Evolutionary conservation across 2,113 vertebrate genomes (phyloP).

Genomic region (Odocoileus virginianus): DNA sequence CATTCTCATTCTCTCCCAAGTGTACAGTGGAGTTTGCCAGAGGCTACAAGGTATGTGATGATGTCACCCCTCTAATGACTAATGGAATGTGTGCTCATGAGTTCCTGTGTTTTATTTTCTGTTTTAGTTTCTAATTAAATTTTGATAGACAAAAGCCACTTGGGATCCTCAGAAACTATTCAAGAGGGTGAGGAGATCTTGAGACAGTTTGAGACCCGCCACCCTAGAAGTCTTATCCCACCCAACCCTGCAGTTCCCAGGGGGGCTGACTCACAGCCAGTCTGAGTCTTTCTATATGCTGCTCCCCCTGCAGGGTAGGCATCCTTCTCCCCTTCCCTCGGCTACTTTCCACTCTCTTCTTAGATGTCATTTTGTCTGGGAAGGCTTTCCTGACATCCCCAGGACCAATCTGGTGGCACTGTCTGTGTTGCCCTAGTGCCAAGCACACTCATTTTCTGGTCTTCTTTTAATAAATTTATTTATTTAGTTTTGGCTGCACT

Average conservation of each 20-base stretch:
- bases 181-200: neutral
- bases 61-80: neutral
- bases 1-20: neutral
- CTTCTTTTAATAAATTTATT: neutral
- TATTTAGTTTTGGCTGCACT: neutral
- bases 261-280: neutral
- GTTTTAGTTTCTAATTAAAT: conserved; percentile 31
- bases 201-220: neutral
- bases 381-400: neutral
- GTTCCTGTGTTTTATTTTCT: neutral
- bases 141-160: neutral
- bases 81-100: neutral
- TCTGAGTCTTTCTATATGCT: neutral
- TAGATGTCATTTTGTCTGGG: neutral
- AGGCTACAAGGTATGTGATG: neutral
- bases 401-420: neutral
- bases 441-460: neutral
- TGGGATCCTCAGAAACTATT: neutral
- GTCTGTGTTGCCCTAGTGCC: too few relatives aligned
- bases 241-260: neutral
- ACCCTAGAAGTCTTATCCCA: neutral
- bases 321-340: neutral
- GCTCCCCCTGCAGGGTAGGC: neutral
- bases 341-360: neutral
- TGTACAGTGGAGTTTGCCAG: neutral